Evolutionary conservation across 2,113 vertebrate genomes (phyloP).

Genomic region (Indri indri): DNA sequence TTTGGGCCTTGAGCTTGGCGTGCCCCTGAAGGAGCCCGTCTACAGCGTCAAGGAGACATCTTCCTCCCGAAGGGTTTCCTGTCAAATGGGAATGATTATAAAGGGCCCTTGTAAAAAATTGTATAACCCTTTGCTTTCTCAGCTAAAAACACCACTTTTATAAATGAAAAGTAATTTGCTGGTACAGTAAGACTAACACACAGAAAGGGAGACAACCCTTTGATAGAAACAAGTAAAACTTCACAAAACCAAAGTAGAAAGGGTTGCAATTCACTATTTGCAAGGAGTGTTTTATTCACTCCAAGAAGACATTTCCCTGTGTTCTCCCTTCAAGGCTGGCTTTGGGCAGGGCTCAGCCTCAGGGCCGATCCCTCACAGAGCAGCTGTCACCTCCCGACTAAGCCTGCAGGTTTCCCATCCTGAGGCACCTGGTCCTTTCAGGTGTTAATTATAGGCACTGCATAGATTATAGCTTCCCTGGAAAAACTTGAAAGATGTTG

Average conservation of each 20-base stretch:
- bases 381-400: not conserved
- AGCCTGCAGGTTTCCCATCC: not conserved
- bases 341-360: not conserved
- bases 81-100: not conserved
- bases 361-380: no score
- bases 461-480: not conserved
- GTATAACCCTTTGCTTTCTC: not conserved
- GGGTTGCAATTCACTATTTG: not conserved
- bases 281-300: not conserved
- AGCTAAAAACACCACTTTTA: not conserved
- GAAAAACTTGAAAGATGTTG: not conserved
- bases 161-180: not conserved
- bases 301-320: not conserved
- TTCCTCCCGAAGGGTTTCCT: not conserved
- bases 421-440: not conserved
- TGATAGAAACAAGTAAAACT: not conserved
- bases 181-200: not conserved
- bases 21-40: not conserved
- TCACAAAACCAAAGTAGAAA: not conserved
- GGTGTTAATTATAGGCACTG: not conserved
- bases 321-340: not conserved
- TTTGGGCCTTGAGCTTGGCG: not conserved
- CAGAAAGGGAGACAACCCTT: not conserved
- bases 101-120: not conserved
- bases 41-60: no score